Percentiles rank a stretch among this genome's conserved stretches.
phyloP scores from a whole-genome alignment of 2,113 vertebrate genomes.

The Onychostruthus taczanowskii region DNA sequence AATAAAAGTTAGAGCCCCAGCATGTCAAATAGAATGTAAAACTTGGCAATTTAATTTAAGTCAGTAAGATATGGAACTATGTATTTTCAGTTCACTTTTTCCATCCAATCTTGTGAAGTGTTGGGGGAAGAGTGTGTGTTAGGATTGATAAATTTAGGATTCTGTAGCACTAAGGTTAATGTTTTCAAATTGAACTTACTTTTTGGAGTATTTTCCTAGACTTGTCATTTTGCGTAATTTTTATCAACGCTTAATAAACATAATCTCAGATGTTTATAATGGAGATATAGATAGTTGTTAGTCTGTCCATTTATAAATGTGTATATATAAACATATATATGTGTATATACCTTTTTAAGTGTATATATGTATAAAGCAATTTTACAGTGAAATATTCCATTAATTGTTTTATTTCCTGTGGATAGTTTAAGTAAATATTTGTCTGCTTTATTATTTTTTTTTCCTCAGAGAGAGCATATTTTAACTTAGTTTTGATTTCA shows the following conservation, averaged over 20 bases:
- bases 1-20: background rate
- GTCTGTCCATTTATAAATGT: background rate
- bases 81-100: background rate
- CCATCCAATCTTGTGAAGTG: background rate
- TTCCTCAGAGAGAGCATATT: constrained; percentile 40
- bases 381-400: background rate
- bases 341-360: background rate
- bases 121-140: background rate
- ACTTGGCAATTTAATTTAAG: background rate
- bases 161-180: background rate
- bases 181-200: background rate
- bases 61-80: background rate
- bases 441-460: constrained; percentile 7
- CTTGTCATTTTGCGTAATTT: constrained; percentile 12
- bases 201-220: background rate
- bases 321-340: background rate
- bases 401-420: background rate
- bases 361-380: background rate
- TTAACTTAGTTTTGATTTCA: constrained; percentile 72
- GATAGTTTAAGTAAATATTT: constrained; percentile 13
- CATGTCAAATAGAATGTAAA: background rate
- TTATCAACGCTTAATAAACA: background rate
- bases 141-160: background rate
- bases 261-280: background rate
- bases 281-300: background rate